These are phyloP conservation scores for Cordilura impudica DNA, from an alignment of 2,888 invertebrate species.

Conservation along the genomic window DNA sequence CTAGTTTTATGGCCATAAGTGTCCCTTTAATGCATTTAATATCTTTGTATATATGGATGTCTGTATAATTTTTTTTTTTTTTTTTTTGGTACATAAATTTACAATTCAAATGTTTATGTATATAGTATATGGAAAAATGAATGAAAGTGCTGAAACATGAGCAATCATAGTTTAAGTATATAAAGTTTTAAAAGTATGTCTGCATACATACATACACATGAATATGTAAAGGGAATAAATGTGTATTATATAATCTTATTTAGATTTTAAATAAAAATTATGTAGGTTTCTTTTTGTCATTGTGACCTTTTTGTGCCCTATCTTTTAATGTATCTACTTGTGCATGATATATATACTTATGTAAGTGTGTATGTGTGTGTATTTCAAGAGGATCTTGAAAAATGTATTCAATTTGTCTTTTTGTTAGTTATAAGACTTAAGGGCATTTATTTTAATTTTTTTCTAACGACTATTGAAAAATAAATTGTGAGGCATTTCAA, in stretches of 20 bases:
- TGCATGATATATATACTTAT: too few species aligned
- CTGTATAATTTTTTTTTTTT: too few species aligned
- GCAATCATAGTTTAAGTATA: conserved; percentile 25
- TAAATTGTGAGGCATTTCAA: not conserved
- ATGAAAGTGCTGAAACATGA: conserved; percentile 13
- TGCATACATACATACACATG: too few species aligned
- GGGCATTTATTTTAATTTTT: not conserved
- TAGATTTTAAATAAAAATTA: conserved; percentile 21
- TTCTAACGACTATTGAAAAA: not conserved
- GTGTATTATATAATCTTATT: not conserved
- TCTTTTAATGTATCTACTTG: too few species aligned
- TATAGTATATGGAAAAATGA: conserved; percentile 8
- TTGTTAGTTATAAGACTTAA: not conserved
- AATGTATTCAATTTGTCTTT: not conserved
- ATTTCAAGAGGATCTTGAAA: not conserved
- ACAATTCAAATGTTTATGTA: not conserved
- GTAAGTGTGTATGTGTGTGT: not conserved
- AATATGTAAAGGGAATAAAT: too few species aligned
- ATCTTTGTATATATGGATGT: too few species aligned
- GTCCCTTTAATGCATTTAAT: too few species aligned
- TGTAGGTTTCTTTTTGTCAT: not conserved
- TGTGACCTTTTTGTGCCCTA: not conserved
- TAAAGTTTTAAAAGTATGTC: too few species aligned
- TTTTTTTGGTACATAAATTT: not conserved
- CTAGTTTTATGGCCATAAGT: too few species aligned